phyloP scores from a whole-genome alignment of 2,888 invertebrate genomes.

The Pterostichus madidus region DNA sequence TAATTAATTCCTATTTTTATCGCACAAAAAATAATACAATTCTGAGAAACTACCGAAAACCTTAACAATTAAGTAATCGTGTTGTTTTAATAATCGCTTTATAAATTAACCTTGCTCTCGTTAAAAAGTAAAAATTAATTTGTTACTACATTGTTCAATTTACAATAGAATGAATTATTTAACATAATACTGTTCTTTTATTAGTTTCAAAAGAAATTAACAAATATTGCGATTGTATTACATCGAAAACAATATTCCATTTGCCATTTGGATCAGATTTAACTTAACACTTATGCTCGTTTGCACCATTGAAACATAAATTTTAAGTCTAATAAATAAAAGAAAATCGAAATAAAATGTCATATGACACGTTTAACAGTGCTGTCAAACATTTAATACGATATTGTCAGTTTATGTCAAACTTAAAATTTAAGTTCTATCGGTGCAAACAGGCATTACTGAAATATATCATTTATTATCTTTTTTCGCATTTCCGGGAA shows the following conservation, averaged over 20 bases:
- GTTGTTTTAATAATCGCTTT: not conserved
- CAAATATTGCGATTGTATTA: not conserved
- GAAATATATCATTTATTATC: not conserved
- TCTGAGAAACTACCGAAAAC: constrained; percentile 31
- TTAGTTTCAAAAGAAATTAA: not conserved
- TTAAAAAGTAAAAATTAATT: constrained; percentile 18
- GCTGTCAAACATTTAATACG: too few relatives aligned
- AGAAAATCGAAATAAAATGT: too few relatives aligned
- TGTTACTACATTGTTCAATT: constrained; percentile 19
- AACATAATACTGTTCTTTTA: not conserved
- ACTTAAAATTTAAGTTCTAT: too few relatives aligned
- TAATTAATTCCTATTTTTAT: not conserved
- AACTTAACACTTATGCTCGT: too few relatives aligned
- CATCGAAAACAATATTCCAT: too few relatives aligned
- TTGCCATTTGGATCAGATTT: too few relatives aligned
- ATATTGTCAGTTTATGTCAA: too few relatives aligned
- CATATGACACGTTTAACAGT: too few relatives aligned
- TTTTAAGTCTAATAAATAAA: too few relatives aligned
- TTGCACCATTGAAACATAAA: too few relatives aligned
- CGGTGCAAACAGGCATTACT: too few relatives aligned
- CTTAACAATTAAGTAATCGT: constrained; percentile 1
- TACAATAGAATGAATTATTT: not conserved
- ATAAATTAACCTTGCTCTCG: constrained; percentile 25
- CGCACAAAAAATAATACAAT: not conserved
- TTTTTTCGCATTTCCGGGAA: too few relatives aligned